Evolutionary conservation across 2,113 vertebrate genomes (phyloP), one percentile per base, ranked within the genome.

Genomic region (Chamaea fasciata): DNA sequence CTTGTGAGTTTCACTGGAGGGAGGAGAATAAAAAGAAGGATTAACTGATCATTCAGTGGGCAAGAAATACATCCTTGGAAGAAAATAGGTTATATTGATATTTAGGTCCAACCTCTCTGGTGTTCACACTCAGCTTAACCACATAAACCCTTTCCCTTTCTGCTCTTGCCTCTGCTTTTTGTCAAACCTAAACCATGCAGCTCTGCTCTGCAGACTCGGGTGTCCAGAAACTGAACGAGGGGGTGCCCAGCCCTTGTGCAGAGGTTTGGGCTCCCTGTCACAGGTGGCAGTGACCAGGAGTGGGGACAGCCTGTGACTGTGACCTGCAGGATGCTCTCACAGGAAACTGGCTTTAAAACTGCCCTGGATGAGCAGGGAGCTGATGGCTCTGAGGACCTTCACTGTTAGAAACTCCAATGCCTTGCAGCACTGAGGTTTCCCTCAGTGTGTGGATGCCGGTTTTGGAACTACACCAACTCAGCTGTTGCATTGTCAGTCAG

Each of bases 11-110:
- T 59, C 76, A 75, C 79, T 78, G 83, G 60, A 89, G 41, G 24
- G n/a, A 92, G 69, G 44, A 87, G 69, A 91, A 83, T 89, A 83
- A 92, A 93, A 92, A 89, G 71, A 59, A 67, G 88, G 89, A 93
- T 94, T 95, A 97, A 95, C 68, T 67, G 92, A 83, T 89, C 89
- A 78, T 67, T 63, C 68, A 56, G 33, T 49, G 52, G 27, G 44
- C 80, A 89, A 95, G 64, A 97, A 92, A 94, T 92, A 87, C 44
- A 37, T 49, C 91, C 76, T 56, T 56, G 24, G 37, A 81, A 81
- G 64, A 52, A 89, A 90, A 81, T 60, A 52, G 52, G 27, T 91
- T 90, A 78, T 59, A 75, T 14, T 80, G 77, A 89, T 95, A 93
- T 87, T 94, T 71, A 94, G 47, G 73, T 59, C 73, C 42, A 47